Evolutionary conservation across 2,797 vertebrate species (phyloP).

Genomic region (Centroberyx gerrardi): DNA sequence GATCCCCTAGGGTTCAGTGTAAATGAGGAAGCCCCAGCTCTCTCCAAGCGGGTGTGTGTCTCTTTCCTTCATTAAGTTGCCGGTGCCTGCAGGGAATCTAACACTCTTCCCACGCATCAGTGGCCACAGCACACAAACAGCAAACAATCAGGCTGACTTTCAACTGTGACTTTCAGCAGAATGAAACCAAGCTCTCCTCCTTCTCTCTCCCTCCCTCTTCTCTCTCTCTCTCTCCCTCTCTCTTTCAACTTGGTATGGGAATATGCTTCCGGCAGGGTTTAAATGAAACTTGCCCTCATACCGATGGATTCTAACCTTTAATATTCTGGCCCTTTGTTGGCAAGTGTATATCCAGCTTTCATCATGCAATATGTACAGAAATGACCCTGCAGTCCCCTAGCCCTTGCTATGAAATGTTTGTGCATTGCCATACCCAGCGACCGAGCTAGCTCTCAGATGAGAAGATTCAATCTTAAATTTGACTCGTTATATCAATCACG

Average conservation of each 20-base stretch:
- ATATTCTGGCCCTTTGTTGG: slow-evolving; percentile 81
- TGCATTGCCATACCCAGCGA: slow-evolving; percentile 36
- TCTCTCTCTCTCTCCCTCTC: background rate
- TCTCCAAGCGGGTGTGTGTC: slow-evolving; percentile 56
- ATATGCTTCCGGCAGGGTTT: slow-evolving; percentile 82
- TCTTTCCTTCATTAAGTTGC: slow-evolving; percentile 78
- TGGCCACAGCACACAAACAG: slow-evolving; percentile 69
- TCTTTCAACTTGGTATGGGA: slow-evolving; percentile 70
- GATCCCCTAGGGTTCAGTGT: slow-evolving; percentile 31
- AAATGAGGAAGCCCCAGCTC: slow-evolving; percentile 70
- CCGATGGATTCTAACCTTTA: slow-evolving; percentile 83
- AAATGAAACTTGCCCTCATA: slow-evolving; percentile 85
- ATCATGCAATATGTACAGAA: slow-evolving; percentile 78
- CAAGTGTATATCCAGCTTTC: slow-evolving; percentile 81
- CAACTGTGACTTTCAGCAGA: slow-evolving; percentile 82
- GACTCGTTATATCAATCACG: slow-evolving; percentile 54
- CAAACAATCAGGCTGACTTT: slow-evolving; percentile 83
- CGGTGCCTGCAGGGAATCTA: slow-evolving; percentile 73
- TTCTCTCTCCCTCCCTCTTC: slow-evolving; percentile 3
- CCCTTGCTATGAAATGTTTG: slow-evolving; percentile 64
- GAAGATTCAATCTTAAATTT: slow-evolving; percentile 60
- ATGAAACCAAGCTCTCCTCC: slow-evolving; percentile 61
- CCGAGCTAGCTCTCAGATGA: slow-evolving; percentile 37
- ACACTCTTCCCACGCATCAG: slow-evolving; percentile 74
- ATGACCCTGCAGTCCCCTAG: slow-evolving; percentile 53